Percentiles rank a stretch among this genome's conserved stretches.
These are phyloP conservation scores for Pseudococcus longispinus DNA, from an alignment of 2,888 invertebrate species.

Conservation along the genomic window DNA sequence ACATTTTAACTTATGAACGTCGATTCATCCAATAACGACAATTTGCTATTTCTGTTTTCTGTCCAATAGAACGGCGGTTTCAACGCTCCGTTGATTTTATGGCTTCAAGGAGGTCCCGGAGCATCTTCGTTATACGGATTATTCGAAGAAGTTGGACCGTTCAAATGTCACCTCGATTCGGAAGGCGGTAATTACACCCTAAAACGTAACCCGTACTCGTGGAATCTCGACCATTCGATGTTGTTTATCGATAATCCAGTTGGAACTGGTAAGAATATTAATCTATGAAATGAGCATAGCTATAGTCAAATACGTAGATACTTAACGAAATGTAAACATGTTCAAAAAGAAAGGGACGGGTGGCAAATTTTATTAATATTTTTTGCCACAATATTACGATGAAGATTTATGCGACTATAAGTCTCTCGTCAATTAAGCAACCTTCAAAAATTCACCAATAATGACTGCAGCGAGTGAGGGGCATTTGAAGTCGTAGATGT, in stretches of 20 bases:
- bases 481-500: neutral
- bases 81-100: constrained; percentile 72
- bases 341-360: neutral
- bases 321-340: neutral
- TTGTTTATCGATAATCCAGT: constrained; percentile 93
- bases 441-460: neutral
- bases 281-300: neutral
- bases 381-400: neutral
- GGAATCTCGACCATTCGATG: constrained; percentile 80
- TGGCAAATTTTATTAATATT: neutral
- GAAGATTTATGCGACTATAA: neutral
- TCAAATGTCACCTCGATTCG: constrained; percentile 7
- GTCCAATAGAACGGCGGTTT: neutral
- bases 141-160: constrained; percentile 81
- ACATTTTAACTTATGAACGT: too few species aligned
- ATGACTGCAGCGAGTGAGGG: neutral
- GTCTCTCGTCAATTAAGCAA: neutral
- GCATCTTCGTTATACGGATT: constrained; percentile 80
- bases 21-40: too few species aligned
- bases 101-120: constrained; percentile 88
- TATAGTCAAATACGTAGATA: neutral
- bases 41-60: neutral
- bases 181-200: constrained; percentile 63
- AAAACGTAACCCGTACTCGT: constrained; percentile 74
- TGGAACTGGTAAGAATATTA: constrained; percentile 70